Base-by-base conservation (phyloP, 2,113 vertebrate species). In the Pelvicachromis taeniatus region DNA sequence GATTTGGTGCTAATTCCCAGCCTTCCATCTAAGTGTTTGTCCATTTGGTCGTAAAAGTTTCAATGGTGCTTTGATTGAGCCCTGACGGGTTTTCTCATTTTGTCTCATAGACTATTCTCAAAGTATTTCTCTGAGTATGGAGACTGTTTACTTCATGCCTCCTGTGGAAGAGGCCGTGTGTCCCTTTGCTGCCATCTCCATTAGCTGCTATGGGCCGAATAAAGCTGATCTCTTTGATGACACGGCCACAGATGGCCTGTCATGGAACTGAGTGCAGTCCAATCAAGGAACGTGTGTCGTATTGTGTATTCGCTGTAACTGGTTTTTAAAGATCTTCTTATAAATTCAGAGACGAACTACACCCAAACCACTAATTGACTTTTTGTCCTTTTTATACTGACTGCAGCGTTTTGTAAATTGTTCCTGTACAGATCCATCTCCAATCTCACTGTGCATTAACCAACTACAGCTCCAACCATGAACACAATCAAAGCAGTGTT, bases 1-100 rank as follows among this genome's bases (percentile, higher is more conserved):
- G 77, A 86, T 88, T 84, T 93, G 95, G 94, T 96, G 95, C 95
- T 96, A 93, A 87, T 45, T 19, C 54, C 23, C 2, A 1, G 11
- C 82, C 45, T 31, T 55, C 29, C 55, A 56, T 29, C 82, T 85
- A 78, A 70, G 89, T 89, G 86, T 91, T 52, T 78, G 84, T 85
- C 63, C 70, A 35, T 87, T 88, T 29, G 80, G 40, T 85, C 89
- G 75, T 84, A 78, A 82, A 87, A n/a, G 77, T 92, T 88, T 59
- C 7, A 85, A 87, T 83, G 93, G 92, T 95, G 94, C 93, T 95
- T 93, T 23, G 55, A 90, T 82, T 78, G 79, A 93, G 87, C 84
- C 87, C 78, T 26, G 68, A 55, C 7, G 79, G 85, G 91, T 91
- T 92, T 88, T 88, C 65, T 82, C 59, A 79, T 84, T 77, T 63